These are phyloP conservation scores for Myopa tessellatipennis DNA, from an alignment of 2,888 invertebrate species.

Conservation along the genomic window DNA sequence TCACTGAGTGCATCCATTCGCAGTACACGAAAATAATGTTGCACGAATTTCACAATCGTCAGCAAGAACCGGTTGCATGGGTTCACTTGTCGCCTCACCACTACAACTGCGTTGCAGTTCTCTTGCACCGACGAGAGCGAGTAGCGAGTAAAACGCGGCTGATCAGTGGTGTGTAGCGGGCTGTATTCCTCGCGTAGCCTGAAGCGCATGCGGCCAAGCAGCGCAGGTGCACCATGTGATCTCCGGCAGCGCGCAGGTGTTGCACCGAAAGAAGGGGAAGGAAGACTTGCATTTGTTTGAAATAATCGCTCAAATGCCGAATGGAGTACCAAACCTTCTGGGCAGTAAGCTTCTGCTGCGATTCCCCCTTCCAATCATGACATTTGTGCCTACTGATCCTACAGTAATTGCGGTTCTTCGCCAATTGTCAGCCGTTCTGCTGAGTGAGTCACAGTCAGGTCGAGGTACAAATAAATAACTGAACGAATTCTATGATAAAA, in stretches of 20 bases:
- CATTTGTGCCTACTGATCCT: too few species aligned
- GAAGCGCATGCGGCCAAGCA: constrained; percentile 1
- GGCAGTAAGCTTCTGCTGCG: too few species aligned
- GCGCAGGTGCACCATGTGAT: constrained; percentile 38
- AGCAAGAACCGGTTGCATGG: constrained; percentile 19
- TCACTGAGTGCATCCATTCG: constrained; percentile 3
- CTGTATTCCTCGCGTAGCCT: not conserved
- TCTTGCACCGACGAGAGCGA: constrained; percentile 42
- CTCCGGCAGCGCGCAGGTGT: constrained; percentile 30
- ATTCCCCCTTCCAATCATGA: too few species aligned
- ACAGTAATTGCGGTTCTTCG: not conserved
- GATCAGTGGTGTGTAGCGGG: not conserved
- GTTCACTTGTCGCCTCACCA: not conserved
- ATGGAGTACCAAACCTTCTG: not conserved
- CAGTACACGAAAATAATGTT: not conserved
- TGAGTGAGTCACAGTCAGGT: constrained; percentile 1
- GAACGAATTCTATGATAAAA: not conserved
- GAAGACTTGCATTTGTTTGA: not conserved
- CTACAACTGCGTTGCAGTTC: not conserved
- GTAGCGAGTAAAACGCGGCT: constrained; percentile 2
- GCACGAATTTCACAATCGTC: constrained; percentile 23
- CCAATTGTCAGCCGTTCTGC: not conserved
- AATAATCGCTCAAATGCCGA: not conserved
- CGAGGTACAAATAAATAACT: not conserved
- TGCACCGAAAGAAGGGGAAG: not conserved